Base-by-base conservation (phyloP, 2,113 vertebrate genomes). In the Nipponia nippon region DNA sequence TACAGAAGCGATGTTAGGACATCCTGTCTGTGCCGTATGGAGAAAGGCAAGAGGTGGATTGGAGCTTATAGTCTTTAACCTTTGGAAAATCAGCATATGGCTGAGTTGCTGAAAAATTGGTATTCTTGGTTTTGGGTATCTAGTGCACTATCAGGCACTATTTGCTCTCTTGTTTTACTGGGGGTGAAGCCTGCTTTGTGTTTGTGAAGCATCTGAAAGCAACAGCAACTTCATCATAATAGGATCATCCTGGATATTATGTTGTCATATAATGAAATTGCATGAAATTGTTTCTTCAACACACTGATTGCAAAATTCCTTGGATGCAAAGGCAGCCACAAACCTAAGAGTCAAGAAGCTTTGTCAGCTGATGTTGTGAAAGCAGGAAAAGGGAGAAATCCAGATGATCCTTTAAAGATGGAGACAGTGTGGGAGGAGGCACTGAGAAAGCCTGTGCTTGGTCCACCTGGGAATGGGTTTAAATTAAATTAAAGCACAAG, bases 1-100 rank as follows among this genome's bases (percentile, higher is more conserved):
- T 53, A 29, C 1, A 1, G 32, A 16, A 62, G 20, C 0, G 0
- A 21, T 46, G 16, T 30, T 53, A 62, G 36, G 21, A 30, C 15
- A 83, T 11, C 21, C 15, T 47, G 1, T 63, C 27, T 80, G 25
- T 53, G 12, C 9, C 65, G 6, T 26, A 25, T 17, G 23, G 50
- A 56, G 38, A 38, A 62, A 66, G 18, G 18, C 30, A 62, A 83
- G 23, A 9, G 4, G 7, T 38, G 22, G 17, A 36, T 2, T 42
- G 7, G 38, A 59, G 19, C 11, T 80, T 11, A 15, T 6, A n/a
- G 29, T 16, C 17, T 71, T 65, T 46, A 90, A 47, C 2, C 4
- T 80, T 58, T 58, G 38, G 36, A 70, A 80, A 92, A 67, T 46
- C 42, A 62, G 3, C 13, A 4, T 69, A 21, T 1, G 5, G 4